These are phyloP conservation scores for Thamnophis elegans DNA, from an alignment of 2,797 vertebrate species.

Conservation along the genomic window DNA sequence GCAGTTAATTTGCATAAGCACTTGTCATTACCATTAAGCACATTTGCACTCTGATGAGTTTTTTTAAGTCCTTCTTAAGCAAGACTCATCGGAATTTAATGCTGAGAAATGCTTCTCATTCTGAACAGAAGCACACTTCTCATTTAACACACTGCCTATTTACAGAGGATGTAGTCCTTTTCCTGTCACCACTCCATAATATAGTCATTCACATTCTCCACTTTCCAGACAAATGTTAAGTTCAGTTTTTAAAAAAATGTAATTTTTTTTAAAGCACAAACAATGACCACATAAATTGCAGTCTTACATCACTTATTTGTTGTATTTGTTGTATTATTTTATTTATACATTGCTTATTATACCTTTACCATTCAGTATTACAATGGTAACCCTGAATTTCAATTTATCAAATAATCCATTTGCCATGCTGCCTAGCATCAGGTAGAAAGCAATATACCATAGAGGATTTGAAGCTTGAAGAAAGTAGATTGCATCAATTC, in stretches of 20 bases:
- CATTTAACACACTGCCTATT: background rate
- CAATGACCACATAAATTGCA: background rate
- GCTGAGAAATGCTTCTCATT: background rate
- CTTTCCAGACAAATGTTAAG: background rate
- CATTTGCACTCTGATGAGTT: constrained; percentile 60
- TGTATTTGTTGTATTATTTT: background rate
- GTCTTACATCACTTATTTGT: background rate
- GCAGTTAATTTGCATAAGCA: constrained; percentile 64
- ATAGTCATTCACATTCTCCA: background rate
- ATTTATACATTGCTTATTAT: background rate
- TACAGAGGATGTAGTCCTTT: background rate
- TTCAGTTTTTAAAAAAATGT: background rate
- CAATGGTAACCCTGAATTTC: background rate
- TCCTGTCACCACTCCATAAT: background rate
- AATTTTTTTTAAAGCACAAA: background rate
- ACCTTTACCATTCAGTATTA: background rate
- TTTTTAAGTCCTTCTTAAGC: constrained; percentile 57
- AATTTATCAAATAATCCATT: background rate
- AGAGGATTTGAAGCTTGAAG: background rate
- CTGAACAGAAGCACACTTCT: constrained; percentile 18
- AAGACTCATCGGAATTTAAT: constrained; percentile 47
- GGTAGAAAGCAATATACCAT: background rate
- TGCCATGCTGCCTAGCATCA: background rate
- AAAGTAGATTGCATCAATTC: background rate
- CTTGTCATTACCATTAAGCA: constrained; percentile 65